Conservation (phyloP, 2,888 invertebrate species). For the Masnerella sp. region DNA sequence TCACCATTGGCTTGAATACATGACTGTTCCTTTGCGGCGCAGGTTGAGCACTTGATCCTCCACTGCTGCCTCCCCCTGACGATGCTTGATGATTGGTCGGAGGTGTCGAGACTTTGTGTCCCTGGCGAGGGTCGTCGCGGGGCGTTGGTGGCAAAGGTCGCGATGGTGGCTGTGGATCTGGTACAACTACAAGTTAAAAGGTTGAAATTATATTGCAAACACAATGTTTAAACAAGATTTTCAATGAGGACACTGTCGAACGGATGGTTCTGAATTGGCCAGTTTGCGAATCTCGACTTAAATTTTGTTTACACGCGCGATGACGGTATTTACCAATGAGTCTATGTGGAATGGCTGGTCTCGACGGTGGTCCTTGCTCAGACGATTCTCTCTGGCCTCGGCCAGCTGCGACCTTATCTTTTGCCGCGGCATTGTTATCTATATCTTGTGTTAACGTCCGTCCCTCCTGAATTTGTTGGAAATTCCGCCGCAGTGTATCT, state of each 20-base stretch:
- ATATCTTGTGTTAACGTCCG: constrained; percentile 81
- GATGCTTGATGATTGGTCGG: constrained; percentile 74
- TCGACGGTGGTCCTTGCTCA: constrained; percentile 92
- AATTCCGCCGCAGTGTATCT: constrained; percentile 97
- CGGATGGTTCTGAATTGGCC: too few relatives aligned
- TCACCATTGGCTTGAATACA: constrained; percentile 93
- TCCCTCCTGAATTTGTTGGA: constrained; percentile 97
- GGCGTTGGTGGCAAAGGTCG: constrained; percentile 92
- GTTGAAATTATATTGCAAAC: constrained; percentile 38
- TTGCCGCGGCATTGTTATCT: constrained; percentile 61
- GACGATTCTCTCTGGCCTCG: constrained; percentile 79
- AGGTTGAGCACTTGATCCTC: constrained; percentile 74
- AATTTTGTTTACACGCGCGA: background rate
- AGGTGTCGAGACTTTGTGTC: constrained; percentile 75
- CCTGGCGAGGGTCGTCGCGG: constrained; percentile 80
- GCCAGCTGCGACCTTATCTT: constrained; percentile 70
- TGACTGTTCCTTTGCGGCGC: constrained; percentile 91
- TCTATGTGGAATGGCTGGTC: constrained; percentile 93
- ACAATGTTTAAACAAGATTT: constrained; percentile 1
- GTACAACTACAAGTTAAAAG: constrained; percentile 82
- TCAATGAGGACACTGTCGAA: background rate
- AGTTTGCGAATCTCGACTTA: too few relatives aligned
- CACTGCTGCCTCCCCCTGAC: constrained; percentile 63
- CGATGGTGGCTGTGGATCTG: constrained; percentile 89
- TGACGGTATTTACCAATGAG: constrained; percentile 82